Evolutionary conservation across 2,888 invertebrate species (phyloP).

Genomic region (Muscina levida): DNA sequence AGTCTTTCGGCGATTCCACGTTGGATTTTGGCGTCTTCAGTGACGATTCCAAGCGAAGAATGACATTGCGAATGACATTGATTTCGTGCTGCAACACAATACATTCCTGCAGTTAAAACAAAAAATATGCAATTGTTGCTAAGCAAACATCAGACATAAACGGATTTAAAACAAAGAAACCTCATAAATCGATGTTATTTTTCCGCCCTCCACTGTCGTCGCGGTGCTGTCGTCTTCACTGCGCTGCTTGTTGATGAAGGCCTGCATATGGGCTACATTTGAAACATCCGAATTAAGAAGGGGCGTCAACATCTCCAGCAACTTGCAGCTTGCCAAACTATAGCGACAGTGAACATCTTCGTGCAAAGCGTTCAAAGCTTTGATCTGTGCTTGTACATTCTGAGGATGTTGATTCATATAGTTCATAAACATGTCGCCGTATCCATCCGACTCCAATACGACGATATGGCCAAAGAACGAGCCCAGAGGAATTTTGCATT

Average conservation of each 20-base stretch:
- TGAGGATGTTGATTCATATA: slow-evolving; percentile 74
- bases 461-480: slow-evolving; percentile 95
- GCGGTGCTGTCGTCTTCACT: slow-evolving; percentile 82
- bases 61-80: slow-evolving; percentile 89
- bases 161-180: slow-evolving; percentile 71
- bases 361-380: slow-evolving; percentile 85
- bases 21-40: slow-evolving; percentile 70
- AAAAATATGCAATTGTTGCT: slow-evolving; percentile 3
- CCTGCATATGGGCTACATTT: slow-evolving; percentile 90
- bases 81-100: slow-evolving; percentile 93
- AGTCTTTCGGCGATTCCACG: slow-evolving; percentile 70
- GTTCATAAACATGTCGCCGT: slow-evolving; percentile 76
- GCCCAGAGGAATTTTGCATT: slow-evolving; percentile 95
- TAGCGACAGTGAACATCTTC: slow-evolving; percentile 90
- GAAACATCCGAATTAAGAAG: slow-evolving; percentile 89
- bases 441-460: slow-evolving; percentile 84
- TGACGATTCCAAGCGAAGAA: slow-evolving; percentile 86
- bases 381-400: slow-evolving; percentile 82
- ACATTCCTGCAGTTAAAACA: slow-evolving; percentile 84
- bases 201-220: slow-evolving; percentile 79
- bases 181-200: slow-evolving; percentile 81
- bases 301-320: slow-evolving; percentile 89
- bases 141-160: neutral
- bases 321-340: slow-evolving; percentile 91
- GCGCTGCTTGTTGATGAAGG: slow-evolving; percentile 86